phyloP scores from a whole-genome alignment of 1,140 invertebrate species.

The Ctenoplectra terminalis region DNA sequence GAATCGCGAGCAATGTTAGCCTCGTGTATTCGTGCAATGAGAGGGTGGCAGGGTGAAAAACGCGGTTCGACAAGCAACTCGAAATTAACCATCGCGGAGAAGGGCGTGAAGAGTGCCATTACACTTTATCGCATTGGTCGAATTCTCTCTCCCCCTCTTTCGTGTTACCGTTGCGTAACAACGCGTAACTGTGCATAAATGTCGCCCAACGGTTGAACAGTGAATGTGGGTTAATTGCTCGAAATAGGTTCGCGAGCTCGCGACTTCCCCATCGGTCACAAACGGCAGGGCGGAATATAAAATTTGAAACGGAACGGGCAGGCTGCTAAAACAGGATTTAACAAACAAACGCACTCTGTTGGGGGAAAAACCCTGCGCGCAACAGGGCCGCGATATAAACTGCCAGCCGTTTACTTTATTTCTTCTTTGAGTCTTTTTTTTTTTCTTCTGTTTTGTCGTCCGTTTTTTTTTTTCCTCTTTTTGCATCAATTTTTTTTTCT shows the following conservation, averaged over 20 bases:
- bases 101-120: neutral
- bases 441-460: neutral
- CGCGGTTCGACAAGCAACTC: no score
- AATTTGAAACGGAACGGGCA: neutral
- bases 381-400: neutral
- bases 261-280: neutral
- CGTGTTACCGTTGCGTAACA: neutral
- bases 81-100: neutral
- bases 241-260: neutral
- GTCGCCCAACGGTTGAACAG: neutral
- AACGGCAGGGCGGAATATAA: neutral
- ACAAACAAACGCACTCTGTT: slow-evolving; percentile 6
- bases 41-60: no score
- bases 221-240: neutral
- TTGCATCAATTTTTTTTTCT: neutral
- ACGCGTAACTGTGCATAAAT: neutral
- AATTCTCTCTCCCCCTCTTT: no score
- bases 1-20: neutral
- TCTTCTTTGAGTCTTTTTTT: neutral
- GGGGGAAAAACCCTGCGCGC: no score
- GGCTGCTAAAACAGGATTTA: neutral
- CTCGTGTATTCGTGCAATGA: neutral
- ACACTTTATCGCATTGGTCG: neutral
- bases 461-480: neutral
- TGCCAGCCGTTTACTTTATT: neutral